Percentiles rank a stretch among this genome's conserved stretches.
These are phyloP conservation scores for Engystomops pustulosus DNA, from an alignment of 2,113 vertebrate species.

Conservation along the genomic window DNA sequence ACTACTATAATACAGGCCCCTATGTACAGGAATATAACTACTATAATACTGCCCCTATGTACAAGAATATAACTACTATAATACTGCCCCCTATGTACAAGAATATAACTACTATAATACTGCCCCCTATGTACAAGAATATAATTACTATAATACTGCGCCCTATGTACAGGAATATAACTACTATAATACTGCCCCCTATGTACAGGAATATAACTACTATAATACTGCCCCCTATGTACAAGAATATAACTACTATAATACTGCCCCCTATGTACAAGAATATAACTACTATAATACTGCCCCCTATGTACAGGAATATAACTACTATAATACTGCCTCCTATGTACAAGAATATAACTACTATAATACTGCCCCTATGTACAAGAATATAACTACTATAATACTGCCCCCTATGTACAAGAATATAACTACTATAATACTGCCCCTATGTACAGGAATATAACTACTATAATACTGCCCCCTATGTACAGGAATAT, in stretches of 20 bases:
- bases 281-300: slow-evolving; percentile 10
- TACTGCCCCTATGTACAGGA: not conserved
- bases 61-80: not conserved
- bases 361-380: not conserved
- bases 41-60: not conserved
- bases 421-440: slow-evolving; percentile 16
- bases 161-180: too few relatives aligned
- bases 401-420: slow-evolving; percentile 2
- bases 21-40: not conserved
- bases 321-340: not conserved
- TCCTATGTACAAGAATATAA: slow-evolving; percentile 12
- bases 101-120: too few relatives aligned
- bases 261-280: not conserved
- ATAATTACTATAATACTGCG: too few relatives aligned
- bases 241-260: slow-evolving; percentile 7
- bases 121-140: too few relatives aligned
- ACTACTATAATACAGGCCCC: not conserved
- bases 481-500: not conserved
- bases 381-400: slow-evolving; percentile 23
- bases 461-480: slow-evolving; percentile 20
- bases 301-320: not conserved
- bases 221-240: not conserved
- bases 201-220: not conserved
- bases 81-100: not conserved
- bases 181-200: not conserved